A percentile compares a stretch with the other conserved stretches of the same genome.
phyloP scores from a whole-genome alignment of 2,113 vertebrate species.

The Otolemur garnettii region DNA sequence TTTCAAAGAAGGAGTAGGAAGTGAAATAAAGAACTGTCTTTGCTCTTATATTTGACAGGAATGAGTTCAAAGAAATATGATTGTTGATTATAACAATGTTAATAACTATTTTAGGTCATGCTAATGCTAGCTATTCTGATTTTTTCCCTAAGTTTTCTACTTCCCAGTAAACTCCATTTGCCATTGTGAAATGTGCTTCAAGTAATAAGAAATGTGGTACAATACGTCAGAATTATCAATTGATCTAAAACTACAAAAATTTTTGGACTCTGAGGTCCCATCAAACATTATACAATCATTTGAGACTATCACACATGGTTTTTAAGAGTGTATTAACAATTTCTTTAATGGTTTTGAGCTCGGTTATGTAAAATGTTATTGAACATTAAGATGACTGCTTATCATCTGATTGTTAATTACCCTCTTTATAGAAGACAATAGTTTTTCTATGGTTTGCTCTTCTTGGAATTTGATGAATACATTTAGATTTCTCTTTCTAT shows the following conservation, averaged over 20 bases:
- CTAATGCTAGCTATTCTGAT: not conserved
- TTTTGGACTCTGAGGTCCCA: not conserved
- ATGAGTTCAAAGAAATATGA: constrained; percentile 16
- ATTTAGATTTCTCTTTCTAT: constrained; percentile 23
- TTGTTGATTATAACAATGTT: not conserved
- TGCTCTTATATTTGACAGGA: not conserved
- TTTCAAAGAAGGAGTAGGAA: not conserved
- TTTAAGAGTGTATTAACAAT: not conserved
- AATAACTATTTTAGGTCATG: not conserved
- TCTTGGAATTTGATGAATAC: not conserved
- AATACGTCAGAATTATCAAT: not conserved
- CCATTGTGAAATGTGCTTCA: not conserved
- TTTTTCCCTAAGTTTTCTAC: not conserved
- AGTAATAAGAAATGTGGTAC: not conserved
- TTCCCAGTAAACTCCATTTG: not conserved
- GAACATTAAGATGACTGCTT: not conserved
- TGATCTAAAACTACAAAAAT: not conserved
- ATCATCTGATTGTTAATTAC: not conserved
- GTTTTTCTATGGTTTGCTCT: constrained; percentile 3
- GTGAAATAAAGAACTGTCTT: not conserved
- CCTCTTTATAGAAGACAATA: not conserved
- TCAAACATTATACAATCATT: constrained; percentile 14
- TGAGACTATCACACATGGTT: not conserved
- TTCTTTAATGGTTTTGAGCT: constrained; percentile 19
- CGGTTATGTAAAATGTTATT: not conserved